Base-by-base conservation (phyloP, 2,888 invertebrate genomes). In the Schrankia costaestrigalis region DNA sequence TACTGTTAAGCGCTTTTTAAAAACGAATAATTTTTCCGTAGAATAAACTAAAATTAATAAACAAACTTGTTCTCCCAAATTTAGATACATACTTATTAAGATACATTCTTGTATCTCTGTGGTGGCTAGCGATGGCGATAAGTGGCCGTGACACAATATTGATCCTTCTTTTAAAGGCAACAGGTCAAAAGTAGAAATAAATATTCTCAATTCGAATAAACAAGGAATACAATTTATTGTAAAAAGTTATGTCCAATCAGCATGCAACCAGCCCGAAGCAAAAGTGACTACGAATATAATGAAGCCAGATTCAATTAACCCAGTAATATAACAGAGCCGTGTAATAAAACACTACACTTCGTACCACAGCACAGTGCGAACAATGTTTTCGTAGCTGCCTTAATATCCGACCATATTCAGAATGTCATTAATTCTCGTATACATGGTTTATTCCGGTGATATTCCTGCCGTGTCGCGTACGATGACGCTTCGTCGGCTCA, bases 361-460 rank as follows among this genome's bases (percentile, higher is more conserved):
- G 35, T 26, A 25, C 26, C 29, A 28, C 31, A 31, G 8, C 10
- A 13, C 24, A 12, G 11, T 3, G 22, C 28, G 24, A 21, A 31
- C 30, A 31, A 26, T 40, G 31, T 35, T 31, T 40, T 23, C 31
- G 27, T 29, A 29, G 29, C 31, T 11, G 14, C 26, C 3, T 36
- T 29, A 41, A 35, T 37, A 12, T 24, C 35, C 37, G 30, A n/a
- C 28, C 39, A 35, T 44, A 44, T 44, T 49, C 25, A 26, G 26
- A 24, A 28, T 29, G 29, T 31, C 44, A 38, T 49, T 52, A 56
- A 53, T 53, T 53, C 34, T 37, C 37, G 25, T 26, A 39, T 43
- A 56, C 53, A 56, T 56, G 56, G 46, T 55, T 53, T 53, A 55
- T 53, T 44, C 39, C 22, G n/a, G 31, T 29, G 32, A 44, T 49